A percentile compares a stretch with the other conserved stretches of the same genome.
Conservation (phyloP, 2,797 vertebrate species). For the Muscicapa comitata region DNA sequence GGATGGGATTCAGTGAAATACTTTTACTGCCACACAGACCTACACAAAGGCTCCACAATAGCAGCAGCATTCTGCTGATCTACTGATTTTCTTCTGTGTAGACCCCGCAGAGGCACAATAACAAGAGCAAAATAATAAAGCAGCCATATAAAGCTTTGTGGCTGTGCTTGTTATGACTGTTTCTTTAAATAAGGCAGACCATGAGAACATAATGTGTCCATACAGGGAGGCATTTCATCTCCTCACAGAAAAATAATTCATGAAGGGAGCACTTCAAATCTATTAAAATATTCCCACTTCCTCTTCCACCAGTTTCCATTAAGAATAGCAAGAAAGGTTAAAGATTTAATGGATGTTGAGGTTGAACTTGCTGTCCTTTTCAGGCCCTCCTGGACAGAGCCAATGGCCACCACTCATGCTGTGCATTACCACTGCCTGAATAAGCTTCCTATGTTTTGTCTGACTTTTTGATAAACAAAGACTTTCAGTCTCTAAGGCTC, state of each 20-base stretch:
- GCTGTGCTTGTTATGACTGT: constrained; percentile 35
- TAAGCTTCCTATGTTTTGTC: neutral
- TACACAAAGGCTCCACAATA: constrained; percentile 73
- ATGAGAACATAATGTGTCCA: constrained; percentile 67
- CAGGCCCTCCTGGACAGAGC: neutral
- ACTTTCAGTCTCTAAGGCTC: neutral
- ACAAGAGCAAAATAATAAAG: constrained; percentile 72
- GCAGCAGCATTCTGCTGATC: constrained; percentile 71
- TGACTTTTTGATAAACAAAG: constrained; percentile 19
- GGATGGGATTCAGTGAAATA: constrained; percentile 71
- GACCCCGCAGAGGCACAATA: constrained; percentile 70
- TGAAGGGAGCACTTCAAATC: constrained; percentile 54
- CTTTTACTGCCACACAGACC: constrained; percentile 66
- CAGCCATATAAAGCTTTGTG: constrained; percentile 68
- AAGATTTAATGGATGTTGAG: constrained; percentile 32
- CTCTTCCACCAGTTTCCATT: constrained; percentile 16
- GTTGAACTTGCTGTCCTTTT: constrained; percentile 26
- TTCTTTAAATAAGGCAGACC: constrained; percentile 62
- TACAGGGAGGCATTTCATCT: constrained; percentile 45
- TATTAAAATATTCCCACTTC: constrained; percentile 62
- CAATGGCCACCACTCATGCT: neutral
- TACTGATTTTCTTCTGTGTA: constrained; percentile 71
- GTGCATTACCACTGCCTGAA: neutral
- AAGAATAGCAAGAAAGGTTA: constrained; percentile 54
- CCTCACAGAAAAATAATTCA: constrained; percentile 62